Base-by-base conservation (phyloP, 2,113 vertebrate genomes). In the Grantiella picta region DNA sequence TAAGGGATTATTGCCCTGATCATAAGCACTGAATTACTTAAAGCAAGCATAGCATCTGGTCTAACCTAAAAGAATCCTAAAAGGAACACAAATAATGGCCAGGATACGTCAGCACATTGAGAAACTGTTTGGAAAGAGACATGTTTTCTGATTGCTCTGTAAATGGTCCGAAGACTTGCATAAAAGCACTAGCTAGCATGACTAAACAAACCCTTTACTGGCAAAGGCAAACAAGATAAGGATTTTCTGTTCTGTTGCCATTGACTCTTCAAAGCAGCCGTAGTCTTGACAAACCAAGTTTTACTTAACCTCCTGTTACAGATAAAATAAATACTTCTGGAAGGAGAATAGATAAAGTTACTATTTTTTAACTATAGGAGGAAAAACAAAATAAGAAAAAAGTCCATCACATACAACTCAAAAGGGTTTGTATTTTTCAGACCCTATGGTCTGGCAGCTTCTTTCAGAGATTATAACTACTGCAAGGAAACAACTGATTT, bases 141-240 rank as follows among this genome's bases (percentile, higher is more conserved):
- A 22, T 1, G 0, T 66, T 93, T 95, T 82, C 59, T 92, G 71
- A 83, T 59, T 82, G 45, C 40, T 72, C 49, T 84, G 87, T 89
- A 90, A 94, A 78, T 40, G 50, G 70, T 82, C 57, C 64, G 72
- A 86, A 94, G 63, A 79, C 86, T 72, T 92, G 49, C 78, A 95
- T 69, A 85, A 94, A 92, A 84, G 59, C 84, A 61, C 50, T 50
- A 61, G 63, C 33, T 80, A 94, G 63, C 50, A 22, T 80, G 47
- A 82, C 89, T 76, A 65, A 77, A 95, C 53, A 87, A 76, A 85
- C 47, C 3, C 21, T 79, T 80, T 73, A 72, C 40, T 61, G 33
- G 42, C 33, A 66, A 94, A 92, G 47, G 59, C 75, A 97, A 95
- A 94, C 66, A 95, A 97, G 91, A 94, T 95, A 95, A 95, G 87